These are phyloP conservation scores for Agrilus mali DNA, from an alignment of 2,888 invertebrate species.

Conservation along the genomic window DNA sequence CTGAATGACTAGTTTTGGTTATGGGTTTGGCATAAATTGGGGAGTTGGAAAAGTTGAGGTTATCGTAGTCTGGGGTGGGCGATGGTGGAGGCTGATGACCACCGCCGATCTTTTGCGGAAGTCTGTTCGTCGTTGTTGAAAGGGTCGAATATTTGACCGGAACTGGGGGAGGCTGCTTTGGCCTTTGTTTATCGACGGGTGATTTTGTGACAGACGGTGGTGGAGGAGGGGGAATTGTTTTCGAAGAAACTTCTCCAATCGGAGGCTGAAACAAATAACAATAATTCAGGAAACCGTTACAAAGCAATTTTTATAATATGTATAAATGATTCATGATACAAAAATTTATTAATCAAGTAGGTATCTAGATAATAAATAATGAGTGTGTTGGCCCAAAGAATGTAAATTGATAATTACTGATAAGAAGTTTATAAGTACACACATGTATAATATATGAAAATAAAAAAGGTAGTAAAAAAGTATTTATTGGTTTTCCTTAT, in stretches of 20 bases:
- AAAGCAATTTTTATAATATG: no score
- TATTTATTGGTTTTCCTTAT: no score
- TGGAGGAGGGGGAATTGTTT: no score
- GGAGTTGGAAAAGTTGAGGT: conserved; percentile 25
- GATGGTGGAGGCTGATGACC: conserved; percentile 36
- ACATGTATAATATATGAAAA: no score
- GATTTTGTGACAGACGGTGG: not conserved
- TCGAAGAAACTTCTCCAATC: not conserved
- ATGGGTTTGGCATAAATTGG: conserved; percentile 12
- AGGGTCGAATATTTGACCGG: conserved; percentile 29
- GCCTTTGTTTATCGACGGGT: conserved; percentile 16
- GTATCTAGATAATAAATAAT: no score
- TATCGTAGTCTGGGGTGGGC: conserved; percentile 44
- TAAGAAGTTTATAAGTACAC: no score
- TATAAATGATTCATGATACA: no score
- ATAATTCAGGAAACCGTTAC: no score
- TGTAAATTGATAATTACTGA: no score
- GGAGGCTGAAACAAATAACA: conserved; percentile 3
- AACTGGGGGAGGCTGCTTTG: conserved; percentile 27
- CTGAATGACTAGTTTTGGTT: conserved; percentile 12
- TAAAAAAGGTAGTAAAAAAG: no score
- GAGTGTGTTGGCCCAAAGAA: no score
- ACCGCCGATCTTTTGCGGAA: conserved; percentile 8
- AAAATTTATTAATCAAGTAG: no score
- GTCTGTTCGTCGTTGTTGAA: conserved; percentile 17